Evolutionary conservation across 2,888 invertebrate genomes (phyloP).

Genomic region (Aelia acuminata): DNA sequence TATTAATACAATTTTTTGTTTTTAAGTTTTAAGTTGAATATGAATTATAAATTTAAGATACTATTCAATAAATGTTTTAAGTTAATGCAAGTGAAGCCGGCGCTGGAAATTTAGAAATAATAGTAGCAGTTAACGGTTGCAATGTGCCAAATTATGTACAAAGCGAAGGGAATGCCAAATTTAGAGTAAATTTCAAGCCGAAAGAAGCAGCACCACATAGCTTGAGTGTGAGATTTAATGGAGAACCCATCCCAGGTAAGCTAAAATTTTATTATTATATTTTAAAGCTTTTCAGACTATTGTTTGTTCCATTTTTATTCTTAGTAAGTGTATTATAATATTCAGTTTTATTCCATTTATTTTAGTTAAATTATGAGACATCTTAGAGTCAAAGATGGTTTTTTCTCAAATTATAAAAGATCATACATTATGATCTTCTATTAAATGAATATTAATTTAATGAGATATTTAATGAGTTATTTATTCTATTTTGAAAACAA

Average conservation of each 20-base stretch:
- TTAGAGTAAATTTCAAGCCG: constrained; percentile 95
- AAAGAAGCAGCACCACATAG: constrained; percentile 93
- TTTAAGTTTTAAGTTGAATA: not conserved
- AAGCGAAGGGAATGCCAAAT: constrained; percentile 96
- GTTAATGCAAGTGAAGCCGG: constrained; percentile 78
- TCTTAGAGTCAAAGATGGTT: too few relatives aligned
- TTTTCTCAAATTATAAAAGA: too few relatives aligned
- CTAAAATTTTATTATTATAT: not conserved
- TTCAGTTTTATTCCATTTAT: too few relatives aligned
- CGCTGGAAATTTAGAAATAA: constrained; percentile 97
- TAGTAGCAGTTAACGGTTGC: constrained; percentile 94
- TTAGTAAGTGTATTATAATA: too few relatives aligned
- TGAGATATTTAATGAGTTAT: too few relatives aligned
- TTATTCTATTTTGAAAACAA: too few relatives aligned
- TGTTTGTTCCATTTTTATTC: too few relatives aligned
- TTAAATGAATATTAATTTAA: too few relatives aligned
- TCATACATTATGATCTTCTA: too few relatives aligned
- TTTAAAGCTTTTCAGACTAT: too few relatives aligned
- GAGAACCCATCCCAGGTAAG: constrained; percentile 77
- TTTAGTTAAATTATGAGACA: too few relatives aligned
- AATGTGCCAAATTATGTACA: constrained; percentile 99
- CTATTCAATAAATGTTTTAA: constrained; percentile 64
- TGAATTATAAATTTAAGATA: not conserved
- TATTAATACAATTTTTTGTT: constrained; percentile 66
- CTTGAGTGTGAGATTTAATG: constrained; percentile 87